Base-by-base conservation (phyloP, 1,140 invertebrate species). In the Cyrtorhinus lividipennis region DNA sequence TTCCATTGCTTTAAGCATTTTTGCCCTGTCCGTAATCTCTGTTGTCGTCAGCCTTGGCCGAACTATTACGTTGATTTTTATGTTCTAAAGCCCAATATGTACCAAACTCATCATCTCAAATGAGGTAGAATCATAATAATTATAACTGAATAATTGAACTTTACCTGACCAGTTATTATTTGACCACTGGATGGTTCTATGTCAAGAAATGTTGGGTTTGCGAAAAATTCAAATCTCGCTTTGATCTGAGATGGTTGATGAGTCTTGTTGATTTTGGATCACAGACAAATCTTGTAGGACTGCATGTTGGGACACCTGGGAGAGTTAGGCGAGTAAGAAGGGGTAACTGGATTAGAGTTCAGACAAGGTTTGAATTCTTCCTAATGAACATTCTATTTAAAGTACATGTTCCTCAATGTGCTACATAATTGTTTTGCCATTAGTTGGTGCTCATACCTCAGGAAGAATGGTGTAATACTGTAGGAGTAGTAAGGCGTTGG, bases 361-460 rank as follows among this genome's bases (percentile, higher is more conserved):
- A 12, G 38, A n/a, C 10, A n/a, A 44, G 38, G 10, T n/a, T 12
- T 12, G 38, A 44, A 44, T 44, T 44, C 10, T 44, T 10, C n/a
- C n/a, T 10, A 44, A 44, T 10, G 10, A 12, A 44, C 10, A n/a
- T 44, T 44, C n/a, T 44, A n/a, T n/a, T n/a, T n/a, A n/a, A n/a
- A n/a, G n/a, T n/a, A n/a, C n/a, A n/a, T n/a, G n/a, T n/a, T n/a
- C n/a, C n/a, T n/a, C n/a, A n/a, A n/a, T n/a, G n/a, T n/a, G n/a
- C n/a, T n/a, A n/a, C n/a, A n/a, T n/a, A n/a, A n/a, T n/a, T n/a
- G 5, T 30, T 30, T n/a, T n/a, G n/a, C n/a, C n/a, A n/a, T n/a
- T n/a, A n/a, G n/a, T 44, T n/a, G 10, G n/a, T 56, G n/a, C n/a
- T n/a, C n/a, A n/a, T 46, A 65, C 65, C 65, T 63, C 2, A 66